These are phyloP conservation scores for Megalurothrips usitatus DNA, from an alignment of 2,888 invertebrate genomes.

Conservation along the genomic window DNA sequence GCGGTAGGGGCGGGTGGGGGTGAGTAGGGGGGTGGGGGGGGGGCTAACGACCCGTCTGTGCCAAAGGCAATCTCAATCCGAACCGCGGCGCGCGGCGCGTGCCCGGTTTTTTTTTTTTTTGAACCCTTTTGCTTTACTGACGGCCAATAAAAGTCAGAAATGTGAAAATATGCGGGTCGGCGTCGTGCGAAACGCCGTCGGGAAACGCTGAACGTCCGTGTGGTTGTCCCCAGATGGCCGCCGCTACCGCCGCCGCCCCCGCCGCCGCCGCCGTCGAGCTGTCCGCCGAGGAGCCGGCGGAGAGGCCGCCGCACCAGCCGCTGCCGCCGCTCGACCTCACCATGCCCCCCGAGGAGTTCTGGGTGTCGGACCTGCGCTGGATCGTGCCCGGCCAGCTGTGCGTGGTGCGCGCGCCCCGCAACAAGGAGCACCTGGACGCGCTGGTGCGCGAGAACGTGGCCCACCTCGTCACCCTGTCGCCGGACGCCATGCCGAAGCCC, in stretches of 20 bases:
- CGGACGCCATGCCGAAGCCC: constrained; percentile 8
- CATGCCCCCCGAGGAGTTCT: constrained; percentile 17
- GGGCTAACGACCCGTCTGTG: background rate
- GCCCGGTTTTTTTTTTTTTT: no score
- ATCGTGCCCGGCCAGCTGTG: background rate
- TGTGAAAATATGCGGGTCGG: no score
- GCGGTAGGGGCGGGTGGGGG: no score
- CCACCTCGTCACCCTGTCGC: constrained; percentile 1
- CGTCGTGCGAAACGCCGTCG: no score
- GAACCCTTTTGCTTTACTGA: no score
- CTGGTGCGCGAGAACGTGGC: background rate
- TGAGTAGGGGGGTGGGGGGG: background rate
- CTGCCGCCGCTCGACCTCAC: constrained; percentile 1
- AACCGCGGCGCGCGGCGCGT: no score
- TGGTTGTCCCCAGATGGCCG: background rate
- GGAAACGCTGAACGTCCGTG: no score
- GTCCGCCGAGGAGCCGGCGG: background rate
- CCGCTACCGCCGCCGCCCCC: background rate
- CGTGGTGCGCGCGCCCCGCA: constrained; percentile 5
- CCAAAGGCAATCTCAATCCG: background rate
- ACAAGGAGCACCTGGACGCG: background rate
- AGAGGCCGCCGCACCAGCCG: constrained; percentile 21
- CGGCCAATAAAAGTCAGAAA: no score
- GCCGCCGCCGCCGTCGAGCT: background rate
- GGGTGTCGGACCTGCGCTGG: constrained; percentile 20